Evolutionary conservation across 2,797 vertebrate genomes (phyloP).

Genomic region (Austrolebias charrua): DNA sequence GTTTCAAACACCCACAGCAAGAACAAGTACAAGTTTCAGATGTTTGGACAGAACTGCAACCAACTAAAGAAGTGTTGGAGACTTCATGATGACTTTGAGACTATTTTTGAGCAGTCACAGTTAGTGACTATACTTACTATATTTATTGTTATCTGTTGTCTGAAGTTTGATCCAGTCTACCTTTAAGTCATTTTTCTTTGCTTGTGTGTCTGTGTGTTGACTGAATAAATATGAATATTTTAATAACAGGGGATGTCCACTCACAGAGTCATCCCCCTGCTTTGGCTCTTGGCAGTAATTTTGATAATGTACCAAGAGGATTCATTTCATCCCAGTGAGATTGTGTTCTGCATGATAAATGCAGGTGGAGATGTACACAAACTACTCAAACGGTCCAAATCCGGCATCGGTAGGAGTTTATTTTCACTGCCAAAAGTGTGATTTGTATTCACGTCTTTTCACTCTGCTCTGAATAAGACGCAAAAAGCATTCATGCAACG

Average conservation of each 20-base stretch:
- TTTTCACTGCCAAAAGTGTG: slow-evolving; percentile 9
- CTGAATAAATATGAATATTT: slow-evolving; percentile 14
- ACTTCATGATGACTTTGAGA: no score
- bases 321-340: slow-evolving; percentile 11
- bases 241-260: slow-evolving; percentile 11
- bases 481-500: not conserved
- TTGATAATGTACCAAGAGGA: slow-evolving; percentile 31
- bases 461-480: slow-evolving; percentile 10
- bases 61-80: no score
- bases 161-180: no score
- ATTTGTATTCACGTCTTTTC: slow-evolving; percentile 3
- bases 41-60: no score
- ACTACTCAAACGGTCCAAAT: not conserved
- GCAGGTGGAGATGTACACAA: no score
- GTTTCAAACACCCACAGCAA: no score
- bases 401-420: no score
- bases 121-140: no score
- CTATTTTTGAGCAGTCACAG: no score
- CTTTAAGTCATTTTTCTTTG: not conserved
- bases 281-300: slow-evolving; percentile 19
- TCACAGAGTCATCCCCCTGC: slow-evolving; percentile 11
- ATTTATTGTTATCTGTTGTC: no score
- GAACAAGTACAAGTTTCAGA: no score
- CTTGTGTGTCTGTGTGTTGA: slow-evolving; percentile 7
- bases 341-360: slow-evolving; percentile 18